These are phyloP conservation scores for Proteles cristata DNA, from an alignment of 2,113 vertebrate species.

Conservation along the genomic window DNA sequence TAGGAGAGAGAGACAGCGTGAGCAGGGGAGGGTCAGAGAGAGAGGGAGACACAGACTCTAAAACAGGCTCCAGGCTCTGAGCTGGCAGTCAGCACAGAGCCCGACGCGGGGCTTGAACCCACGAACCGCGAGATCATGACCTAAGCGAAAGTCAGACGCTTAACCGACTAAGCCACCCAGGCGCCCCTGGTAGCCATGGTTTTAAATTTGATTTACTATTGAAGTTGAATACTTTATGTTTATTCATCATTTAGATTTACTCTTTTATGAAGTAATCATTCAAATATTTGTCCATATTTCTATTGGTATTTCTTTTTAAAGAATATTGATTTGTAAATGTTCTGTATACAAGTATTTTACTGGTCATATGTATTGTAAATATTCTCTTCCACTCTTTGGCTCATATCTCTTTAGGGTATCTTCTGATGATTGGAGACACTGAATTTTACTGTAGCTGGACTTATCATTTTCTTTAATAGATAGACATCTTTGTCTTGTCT, in stretches of 20 bases:
- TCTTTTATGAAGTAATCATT: not conserved
- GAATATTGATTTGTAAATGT: not conserved
- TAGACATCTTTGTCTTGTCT: not conserved
- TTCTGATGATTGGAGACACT: not conserved
- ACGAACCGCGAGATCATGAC: no score
- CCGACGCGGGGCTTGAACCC: no score
- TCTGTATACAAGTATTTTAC: not conserved
- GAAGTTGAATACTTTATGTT: not conserved
- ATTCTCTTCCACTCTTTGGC: not conserved
- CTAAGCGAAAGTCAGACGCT: no score
- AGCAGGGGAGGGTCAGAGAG: no score
- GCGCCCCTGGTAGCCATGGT: not conserved
- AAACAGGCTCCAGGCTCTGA: no score
- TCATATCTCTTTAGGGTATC: not conserved
- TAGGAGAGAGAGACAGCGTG: no score
- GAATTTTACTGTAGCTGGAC: not conserved
- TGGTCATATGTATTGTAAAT: constrained; percentile 18
- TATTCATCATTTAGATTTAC: not conserved
- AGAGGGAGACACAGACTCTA: no score
- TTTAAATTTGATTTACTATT: not conserved
- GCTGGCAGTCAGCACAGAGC: no score
- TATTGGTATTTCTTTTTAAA: not conserved
- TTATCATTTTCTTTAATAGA: not conserved
- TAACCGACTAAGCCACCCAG: no score
- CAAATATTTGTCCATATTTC: not conserved